Percentiles rank a stretch among this genome's conserved stretches.
Conservation (phyloP, 2,113 vertebrate genomes). For the Balaenoptera acutorostrata region DNA sequence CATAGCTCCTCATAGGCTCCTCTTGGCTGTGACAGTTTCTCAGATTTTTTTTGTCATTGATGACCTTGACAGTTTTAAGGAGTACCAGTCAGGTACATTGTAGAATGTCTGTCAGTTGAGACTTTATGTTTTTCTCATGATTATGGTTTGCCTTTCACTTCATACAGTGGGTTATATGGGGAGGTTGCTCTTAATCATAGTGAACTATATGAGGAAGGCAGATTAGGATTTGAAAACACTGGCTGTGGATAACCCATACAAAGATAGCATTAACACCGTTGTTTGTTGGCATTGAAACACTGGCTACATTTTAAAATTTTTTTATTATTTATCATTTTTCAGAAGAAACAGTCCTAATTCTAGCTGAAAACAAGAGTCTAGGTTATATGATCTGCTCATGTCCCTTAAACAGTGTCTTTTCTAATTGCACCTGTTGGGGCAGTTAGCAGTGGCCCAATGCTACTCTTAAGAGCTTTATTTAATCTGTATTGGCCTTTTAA, state of each 20-base stretch:
- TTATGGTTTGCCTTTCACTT: not conserved
- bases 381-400: not conserved
- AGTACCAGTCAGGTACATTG: not conserved
- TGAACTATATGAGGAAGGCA: not conserved
- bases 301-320: not conserved
- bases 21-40: not conserved
- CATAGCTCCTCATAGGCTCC: not conserved
- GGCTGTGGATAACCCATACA: not conserved
- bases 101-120: not conserved
- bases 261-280: not conserved
- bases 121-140: not conserved
- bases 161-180: not conserved
- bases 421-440: slow-evolving; percentile 29
- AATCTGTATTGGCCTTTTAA: slow-evolving; percentile 66
- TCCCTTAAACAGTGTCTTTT: slow-evolving; percentile 36
- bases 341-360: slow-evolving; percentile 5
- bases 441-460: slow-evolving; percentile 56
- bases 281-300: slow-evolving; percentile 4
- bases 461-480: slow-evolving; percentile 69
- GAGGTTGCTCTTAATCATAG: not conserved
- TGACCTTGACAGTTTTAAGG: not conserved
- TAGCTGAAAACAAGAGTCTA: not conserved
- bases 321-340: not conserved
- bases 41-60: slow-evolving; percentile 18
- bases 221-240: slow-evolving; percentile 35